Conservation (phyloP, 2,113 vertebrate species). For the Gymnobelideus leadbeateri region DNA sequence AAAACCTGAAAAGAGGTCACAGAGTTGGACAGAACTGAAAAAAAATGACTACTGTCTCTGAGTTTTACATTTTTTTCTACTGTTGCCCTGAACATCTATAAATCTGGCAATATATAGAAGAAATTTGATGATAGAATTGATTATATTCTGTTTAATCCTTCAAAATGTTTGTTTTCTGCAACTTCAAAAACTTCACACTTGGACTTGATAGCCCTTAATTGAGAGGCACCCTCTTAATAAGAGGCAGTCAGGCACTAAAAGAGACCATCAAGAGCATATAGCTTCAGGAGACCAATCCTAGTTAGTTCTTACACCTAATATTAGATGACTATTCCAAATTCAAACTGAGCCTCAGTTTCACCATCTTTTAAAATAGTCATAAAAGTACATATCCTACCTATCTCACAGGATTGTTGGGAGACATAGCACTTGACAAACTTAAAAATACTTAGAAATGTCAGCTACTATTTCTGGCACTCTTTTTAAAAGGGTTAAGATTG, state of each 20-base stretch:
- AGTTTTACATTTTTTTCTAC: not conserved
- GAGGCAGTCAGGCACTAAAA: not conserved
- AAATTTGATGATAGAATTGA: not conserved
- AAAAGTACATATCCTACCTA: not conserved
- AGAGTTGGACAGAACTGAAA: too few relatives aligned
- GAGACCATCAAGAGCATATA: not conserved
- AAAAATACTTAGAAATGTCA: not conserved
- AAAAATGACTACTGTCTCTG: too few relatives aligned
- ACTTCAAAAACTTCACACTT: not conserved
- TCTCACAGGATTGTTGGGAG: not conserved
- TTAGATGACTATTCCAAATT: not conserved
- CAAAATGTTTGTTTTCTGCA: not conserved
- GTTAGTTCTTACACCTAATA: too few relatives aligned
- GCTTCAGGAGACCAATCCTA: not conserved
- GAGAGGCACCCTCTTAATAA: not conserved
- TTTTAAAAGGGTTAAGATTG: not conserved
- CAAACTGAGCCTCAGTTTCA: not conserved
- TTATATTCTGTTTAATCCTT: not conserved
- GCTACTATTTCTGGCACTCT: not conserved
- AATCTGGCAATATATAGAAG: not conserved
- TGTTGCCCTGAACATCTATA: not conserved
- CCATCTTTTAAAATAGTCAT: not conserved
- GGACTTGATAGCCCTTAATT: not conserved
- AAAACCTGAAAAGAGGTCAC: too few relatives aligned
- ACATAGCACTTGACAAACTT: not conserved